phyloP scores from a whole-genome alignment of 1,140 invertebrate genomes.

The Chironomus striatipennis region DNA sequence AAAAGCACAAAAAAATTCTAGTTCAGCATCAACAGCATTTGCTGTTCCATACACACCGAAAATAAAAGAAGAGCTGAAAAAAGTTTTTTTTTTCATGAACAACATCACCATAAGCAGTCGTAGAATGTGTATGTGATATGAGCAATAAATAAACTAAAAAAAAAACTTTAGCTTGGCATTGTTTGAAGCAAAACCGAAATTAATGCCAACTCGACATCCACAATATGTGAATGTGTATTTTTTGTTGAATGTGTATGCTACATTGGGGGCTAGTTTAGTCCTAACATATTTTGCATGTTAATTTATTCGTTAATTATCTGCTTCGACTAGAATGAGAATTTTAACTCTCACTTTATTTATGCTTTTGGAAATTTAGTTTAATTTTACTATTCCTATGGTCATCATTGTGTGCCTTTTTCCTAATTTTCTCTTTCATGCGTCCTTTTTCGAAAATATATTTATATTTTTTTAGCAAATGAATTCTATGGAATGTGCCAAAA shows the following conservation, averaged over 20 bases:
- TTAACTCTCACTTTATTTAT: not conserved
- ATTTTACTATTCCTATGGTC: too few relatives aligned
- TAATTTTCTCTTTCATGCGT: not conserved
- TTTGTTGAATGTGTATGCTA: not conserved
- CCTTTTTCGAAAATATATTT: not conserved
- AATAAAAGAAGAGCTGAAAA: too few relatives aligned
- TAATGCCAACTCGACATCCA: not conserved
- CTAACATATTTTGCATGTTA: constrained; percentile 19
- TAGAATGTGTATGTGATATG: not conserved
- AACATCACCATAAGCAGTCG: not conserved
- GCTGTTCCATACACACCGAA: too few relatives aligned
- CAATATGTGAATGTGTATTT: not conserved
- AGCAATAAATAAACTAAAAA: constrained; percentile 8
- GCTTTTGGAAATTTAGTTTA: not conserved
- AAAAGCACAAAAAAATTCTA: too few relatives aligned
- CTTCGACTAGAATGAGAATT: not conserved
- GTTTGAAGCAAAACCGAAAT: not conserved
- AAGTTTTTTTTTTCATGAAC: too few relatives aligned
- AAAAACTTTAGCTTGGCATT: not conserved
- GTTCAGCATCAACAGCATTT: too few relatives aligned
- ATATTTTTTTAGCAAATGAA: too few relatives aligned
- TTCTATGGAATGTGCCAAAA: too few relatives aligned
- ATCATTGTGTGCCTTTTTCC: too few relatives aligned
- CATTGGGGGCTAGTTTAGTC: not conserved
- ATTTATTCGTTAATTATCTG: constrained; percentile 24